These are phyloP conservation scores for Drosophila suzukii DNA, from an alignment of 1,140 invertebrate species.

Conservation along the genomic window DNA sequence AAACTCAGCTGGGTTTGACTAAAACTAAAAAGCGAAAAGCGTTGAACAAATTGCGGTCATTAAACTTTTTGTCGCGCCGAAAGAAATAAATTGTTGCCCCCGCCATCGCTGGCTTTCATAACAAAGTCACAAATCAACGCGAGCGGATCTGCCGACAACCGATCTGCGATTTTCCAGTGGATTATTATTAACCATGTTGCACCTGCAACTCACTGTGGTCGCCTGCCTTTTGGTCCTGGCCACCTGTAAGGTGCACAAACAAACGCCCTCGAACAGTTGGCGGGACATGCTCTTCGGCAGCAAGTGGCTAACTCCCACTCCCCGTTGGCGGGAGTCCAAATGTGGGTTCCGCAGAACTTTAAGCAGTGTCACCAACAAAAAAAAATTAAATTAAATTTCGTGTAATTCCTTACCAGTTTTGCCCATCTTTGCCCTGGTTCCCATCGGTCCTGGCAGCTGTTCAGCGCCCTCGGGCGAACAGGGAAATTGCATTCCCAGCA, in stretches of 20 bases:
- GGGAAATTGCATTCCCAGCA: constrained; percentile 89
- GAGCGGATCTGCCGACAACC: constrained; percentile 29
- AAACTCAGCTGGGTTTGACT: constrained; percentile 45
- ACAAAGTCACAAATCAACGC: constrained; percentile 43
- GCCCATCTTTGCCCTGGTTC: constrained; percentile 90
- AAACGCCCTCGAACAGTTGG: constrained; percentile 58
- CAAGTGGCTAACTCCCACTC: constrained; percentile 60
- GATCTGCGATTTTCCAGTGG: constrained; percentile 12
- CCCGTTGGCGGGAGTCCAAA: constrained; percentile 70
- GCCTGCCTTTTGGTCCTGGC: constrained; percentile 33
- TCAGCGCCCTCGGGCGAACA: constrained; percentile 89
- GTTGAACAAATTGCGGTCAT: constrained; percentile 79
- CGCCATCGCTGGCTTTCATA: constrained; percentile 36
- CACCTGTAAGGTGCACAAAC: constrained; percentile 49
- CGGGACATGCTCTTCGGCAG: constrained; percentile 71
- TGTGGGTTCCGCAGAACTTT: constrained; percentile 49
- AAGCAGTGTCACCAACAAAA: not conserved
- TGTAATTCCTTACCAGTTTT: constrained; percentile 86
- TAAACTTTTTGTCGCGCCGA: constrained; percentile 71
- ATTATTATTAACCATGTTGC: constrained; percentile 10
- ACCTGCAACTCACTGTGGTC: constrained; percentile 10
- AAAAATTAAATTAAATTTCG: not conserved
- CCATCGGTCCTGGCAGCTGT: constrained; percentile 89
- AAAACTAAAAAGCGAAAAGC: constrained; percentile 71
- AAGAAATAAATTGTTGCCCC: constrained; percentile 69